Conservation (phyloP, 1,140 invertebrate genomes). For the Aplysia californica region DNA sequence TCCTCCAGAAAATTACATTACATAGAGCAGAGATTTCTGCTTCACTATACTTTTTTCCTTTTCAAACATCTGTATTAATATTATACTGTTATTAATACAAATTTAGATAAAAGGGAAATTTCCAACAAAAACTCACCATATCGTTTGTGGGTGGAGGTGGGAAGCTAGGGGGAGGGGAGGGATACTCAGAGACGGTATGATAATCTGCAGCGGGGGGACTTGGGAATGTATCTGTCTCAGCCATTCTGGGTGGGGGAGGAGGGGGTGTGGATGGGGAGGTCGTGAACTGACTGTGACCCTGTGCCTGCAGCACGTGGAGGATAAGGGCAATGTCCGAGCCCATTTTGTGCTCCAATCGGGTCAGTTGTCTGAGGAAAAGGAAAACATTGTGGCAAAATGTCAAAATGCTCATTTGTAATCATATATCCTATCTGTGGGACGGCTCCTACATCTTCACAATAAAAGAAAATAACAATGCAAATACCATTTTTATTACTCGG, state of each 20-base stretch:
- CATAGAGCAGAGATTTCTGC: too few relatives aligned
- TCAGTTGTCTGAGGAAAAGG: constrained; percentile 52
- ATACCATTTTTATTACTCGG: too few relatives aligned
- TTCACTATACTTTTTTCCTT: too few relatives aligned
- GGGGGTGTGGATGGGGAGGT: constrained; percentile 23
- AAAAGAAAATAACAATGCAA: too few relatives aligned
- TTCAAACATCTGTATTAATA: too few relatives aligned
- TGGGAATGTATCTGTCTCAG: constrained; percentile 33
- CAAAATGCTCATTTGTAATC: too few relatives aligned
- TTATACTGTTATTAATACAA: too few relatives aligned
- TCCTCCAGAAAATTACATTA: too few relatives aligned
- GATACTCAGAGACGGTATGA: constrained; percentile 28
- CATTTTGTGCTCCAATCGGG: constrained; percentile 62
- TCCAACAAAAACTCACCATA: constrained; percentile 18
- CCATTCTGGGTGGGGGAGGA: constrained; percentile 28
- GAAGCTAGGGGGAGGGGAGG: constrained; percentile 28
- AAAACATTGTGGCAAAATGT: not conserved
- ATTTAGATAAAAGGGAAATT: too few relatives aligned
- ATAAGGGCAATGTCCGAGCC: constrained; percentile 61
- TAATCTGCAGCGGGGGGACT: constrained; percentile 23
- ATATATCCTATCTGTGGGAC: too few relatives aligned
- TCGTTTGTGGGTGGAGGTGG: constrained; percentile 33
- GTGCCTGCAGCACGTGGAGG: constrained; percentile 53
- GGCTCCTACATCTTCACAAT: too few relatives aligned
- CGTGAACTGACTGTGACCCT: constrained; percentile 16